Base-by-base conservation (phyloP, 2,113 vertebrate species). In the Numenius arquata region DNA sequence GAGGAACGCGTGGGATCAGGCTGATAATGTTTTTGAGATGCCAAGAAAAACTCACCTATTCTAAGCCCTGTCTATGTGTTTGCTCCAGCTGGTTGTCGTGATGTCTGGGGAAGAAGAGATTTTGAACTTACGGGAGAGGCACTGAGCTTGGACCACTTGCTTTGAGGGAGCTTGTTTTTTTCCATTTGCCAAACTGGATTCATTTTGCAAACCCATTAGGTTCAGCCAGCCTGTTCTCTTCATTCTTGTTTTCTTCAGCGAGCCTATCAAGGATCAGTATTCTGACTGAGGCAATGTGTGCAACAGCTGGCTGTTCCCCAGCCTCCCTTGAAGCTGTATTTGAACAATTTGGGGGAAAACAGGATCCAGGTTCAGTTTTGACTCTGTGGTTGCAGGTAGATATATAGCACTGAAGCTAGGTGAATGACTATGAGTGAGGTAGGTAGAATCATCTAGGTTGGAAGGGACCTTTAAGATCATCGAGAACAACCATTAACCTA, bases 11-110 rank as follows among this genome's bases (percentile, higher is more conserved):
- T 47, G 40, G 19, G 45, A 62, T 73, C 34, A 74, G 15, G 16
- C 58, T 47, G 27, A 47, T 41, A 11, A 0, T 36, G 6, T 53
- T 48, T 2, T 59, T 79, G 32, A 32, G 13, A 72, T 80, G 52
- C 17, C n/a, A 74, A 53, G 59, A n/a, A 74, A 88, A 71, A 21
- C 17, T 71, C 0, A 0, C 6, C 29, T 77, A 0, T 67, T 90
- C 47, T 76, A 85, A 82, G 34, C 20, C 34, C 15, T 32, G 12
- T 38, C 36, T 79, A 18, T 48, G 43, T 38, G 14, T 70, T 89
- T 72, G 27, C 43, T 91, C 29, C 72, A 90, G 25, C 8, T 88
- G 40, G 6, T 62, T 81, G 23, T 71, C 27, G 68, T 23, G 65
- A 20, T 56, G 11, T 63, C 52, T 21, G 23, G 13, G 47, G 12